phyloP scores from a whole-genome alignment of 2,888 invertebrate species.

The Thecocarcelia acutangulata region DNA sequence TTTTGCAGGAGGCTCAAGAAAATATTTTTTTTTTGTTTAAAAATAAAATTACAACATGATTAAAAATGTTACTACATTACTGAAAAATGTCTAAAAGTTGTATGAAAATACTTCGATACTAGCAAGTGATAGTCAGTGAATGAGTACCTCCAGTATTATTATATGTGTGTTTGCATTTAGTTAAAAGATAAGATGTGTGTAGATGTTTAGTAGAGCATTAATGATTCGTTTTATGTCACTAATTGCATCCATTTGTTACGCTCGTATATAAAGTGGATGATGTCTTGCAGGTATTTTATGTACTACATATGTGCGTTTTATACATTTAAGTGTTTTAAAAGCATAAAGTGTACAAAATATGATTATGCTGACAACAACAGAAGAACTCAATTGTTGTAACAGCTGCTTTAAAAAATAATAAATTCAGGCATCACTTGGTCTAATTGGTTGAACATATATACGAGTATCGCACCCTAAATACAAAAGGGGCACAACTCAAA shows the following conservation, averaged over 20 bases:
- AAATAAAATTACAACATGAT: too few relatives aligned
- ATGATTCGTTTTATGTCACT: constrained; percentile 43
- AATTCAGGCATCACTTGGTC: constrained; percentile 69
- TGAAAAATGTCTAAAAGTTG: too few relatives aligned
- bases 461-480: constrained; percentile 27
- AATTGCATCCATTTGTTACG: constrained; percentile 7
- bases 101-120: too few relatives aligned
- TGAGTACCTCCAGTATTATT: too few relatives aligned
- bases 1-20: too few relatives aligned
- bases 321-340: constrained; percentile 4
- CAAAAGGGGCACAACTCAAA: too few relatives aligned
- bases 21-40: too few relatives aligned
- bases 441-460: constrained; percentile 64
- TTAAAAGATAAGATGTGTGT: background rate
- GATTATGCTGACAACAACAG: constrained; percentile 12
- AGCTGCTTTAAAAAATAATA: constrained; percentile 67
- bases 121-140: too few relatives aligned
- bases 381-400: constrained; percentile 63
- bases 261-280: background rate
- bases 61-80: too few relatives aligned
- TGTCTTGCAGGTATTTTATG: constrained; percentile 42
- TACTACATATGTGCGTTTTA: background rate
- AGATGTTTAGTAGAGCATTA: constrained; percentile 32
- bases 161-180: too few relatives aligned
- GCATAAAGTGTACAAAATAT: constrained; percentile 44